Conservation (phyloP, 2,113 vertebrate species). For the Tauraco erythrolophus region DNA sequence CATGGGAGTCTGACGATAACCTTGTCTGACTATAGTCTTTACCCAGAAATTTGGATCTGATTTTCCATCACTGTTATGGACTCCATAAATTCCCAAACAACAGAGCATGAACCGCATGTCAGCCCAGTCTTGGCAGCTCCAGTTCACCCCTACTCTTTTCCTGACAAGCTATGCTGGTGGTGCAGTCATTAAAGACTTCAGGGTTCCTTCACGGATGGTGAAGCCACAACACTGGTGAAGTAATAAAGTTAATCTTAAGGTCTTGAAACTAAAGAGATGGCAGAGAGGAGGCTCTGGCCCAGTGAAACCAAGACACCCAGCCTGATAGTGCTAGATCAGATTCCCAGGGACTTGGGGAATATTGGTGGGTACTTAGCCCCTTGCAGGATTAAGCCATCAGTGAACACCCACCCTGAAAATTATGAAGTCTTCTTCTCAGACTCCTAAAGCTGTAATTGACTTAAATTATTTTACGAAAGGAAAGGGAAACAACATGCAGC, state of each 20-base stretch:
- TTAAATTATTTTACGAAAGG: not conserved
- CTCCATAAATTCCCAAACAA: not conserved
- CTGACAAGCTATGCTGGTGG: not conserved
- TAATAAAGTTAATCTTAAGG: not conserved
- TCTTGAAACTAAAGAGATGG: not conserved
- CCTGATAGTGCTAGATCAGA: not conserved
- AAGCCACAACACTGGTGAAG: not conserved
- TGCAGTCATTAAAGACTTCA: not conserved
- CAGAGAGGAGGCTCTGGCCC: not conserved
- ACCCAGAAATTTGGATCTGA: not conserved
- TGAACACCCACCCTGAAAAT: not conserved
- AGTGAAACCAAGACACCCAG: no score
- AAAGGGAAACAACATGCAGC: not conserved
- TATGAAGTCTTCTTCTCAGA: not conserved
- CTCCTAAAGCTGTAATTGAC: not conserved
- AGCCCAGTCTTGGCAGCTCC: not conserved
- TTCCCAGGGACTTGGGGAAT: not conserved
- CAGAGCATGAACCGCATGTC: not conserved
- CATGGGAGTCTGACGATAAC: not conserved
- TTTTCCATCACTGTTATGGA: not conserved
- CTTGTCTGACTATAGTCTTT: not conserved
- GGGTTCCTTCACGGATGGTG: not conserved
- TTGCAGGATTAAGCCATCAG: not conserved
- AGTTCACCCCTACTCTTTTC: not conserved
- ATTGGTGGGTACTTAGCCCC: not conserved